Conservation (phyloP, 2,888 invertebrate genomes). For the Philopedon plagiatum region DNA sequence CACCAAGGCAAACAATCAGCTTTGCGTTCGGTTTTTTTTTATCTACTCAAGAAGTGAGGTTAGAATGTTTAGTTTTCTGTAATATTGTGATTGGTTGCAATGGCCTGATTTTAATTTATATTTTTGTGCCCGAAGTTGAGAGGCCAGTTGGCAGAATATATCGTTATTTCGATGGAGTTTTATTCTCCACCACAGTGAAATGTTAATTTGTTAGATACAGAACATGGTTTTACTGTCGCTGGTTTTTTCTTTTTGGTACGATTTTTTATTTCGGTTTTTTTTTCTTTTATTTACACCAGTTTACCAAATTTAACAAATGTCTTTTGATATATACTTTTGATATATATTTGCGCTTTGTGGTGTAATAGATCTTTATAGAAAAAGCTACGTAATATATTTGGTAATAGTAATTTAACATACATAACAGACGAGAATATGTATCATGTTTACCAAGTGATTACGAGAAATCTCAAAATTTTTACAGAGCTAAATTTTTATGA, state of each 20-base stretch:
- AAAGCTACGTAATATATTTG: too few relatives aligned
- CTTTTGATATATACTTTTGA: conserved; percentile 12
- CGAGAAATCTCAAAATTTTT: too few relatives aligned
- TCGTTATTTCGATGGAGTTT: conserved; percentile 3
- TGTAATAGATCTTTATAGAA: neutral
- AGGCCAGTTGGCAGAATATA: conserved; percentile 21
- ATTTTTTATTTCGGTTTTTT: conserved; percentile 8
- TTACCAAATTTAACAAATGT: conserved; percentile 4
- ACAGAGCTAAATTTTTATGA: too few relatives aligned
- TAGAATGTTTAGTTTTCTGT: conserved; percentile 38
- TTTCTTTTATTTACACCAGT: conserved; percentile 15
- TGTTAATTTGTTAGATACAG: neutral
- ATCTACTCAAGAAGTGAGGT: conserved; percentile 28
- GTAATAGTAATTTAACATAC: too few relatives aligned
- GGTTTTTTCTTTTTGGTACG: conserved; percentile 20
- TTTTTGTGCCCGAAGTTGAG: neutral
- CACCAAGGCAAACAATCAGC: neutral
- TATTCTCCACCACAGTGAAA: neutral
- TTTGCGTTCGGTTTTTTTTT: conserved; percentile 5
- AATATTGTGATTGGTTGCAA: conserved; percentile 43
- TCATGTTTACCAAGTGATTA: too few relatives aligned
- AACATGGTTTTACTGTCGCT: neutral
- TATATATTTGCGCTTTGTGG: neutral
- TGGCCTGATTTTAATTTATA: conserved; percentile 29
- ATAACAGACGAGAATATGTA: too few relatives aligned